phyloP scores from a whole-genome alignment of 1,140 invertebrate genomes.

The Helicoverpa zea region DNA sequence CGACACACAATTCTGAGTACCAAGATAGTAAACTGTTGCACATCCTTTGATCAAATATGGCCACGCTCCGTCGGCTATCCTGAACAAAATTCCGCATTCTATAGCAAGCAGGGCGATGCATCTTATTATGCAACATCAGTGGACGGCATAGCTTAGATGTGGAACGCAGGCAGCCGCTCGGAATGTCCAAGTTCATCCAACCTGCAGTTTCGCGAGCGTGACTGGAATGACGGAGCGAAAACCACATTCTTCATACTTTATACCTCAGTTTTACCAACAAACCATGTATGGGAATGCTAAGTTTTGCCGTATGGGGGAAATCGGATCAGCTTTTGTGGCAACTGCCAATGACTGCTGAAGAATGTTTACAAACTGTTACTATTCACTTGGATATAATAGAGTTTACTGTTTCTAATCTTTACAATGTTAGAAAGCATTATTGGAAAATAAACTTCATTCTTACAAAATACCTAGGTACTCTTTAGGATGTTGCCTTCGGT shows the following conservation, averaged over 20 bases:
- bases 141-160: conserved; percentile 36
- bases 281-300: conserved; percentile 26
- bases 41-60: conserved; percentile 6
- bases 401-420: background rate
- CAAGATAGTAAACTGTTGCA: too few species aligned
- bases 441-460: too few species aligned
- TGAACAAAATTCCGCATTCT: conserved; percentile 37
- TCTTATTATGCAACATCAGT: conserved; percentile 41
- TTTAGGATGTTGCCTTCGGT: background rate
- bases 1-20: too few species aligned
- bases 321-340: conserved; percentile 16
- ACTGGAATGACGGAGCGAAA: conserved; percentile 46
- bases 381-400: background rate
- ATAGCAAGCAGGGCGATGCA: conserved; percentile 15
- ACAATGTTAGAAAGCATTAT: background rate
- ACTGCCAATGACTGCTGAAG: conserved; percentile 8
- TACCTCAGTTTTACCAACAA: conserved; percentile 31
- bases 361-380: background rate
- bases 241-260: conserved; percentile 45
- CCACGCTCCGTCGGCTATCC: conserved; percentile 21
- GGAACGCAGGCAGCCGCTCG: conserved; percentile 18
- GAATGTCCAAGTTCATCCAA: conserved; percentile 46
- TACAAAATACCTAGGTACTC: background rate
- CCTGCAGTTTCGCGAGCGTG: conserved; percentile 44
- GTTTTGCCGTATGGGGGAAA: conserved; percentile 23